These are phyloP conservation scores for Tragelaphus buxtoni DNA, from an alignment of 2,113 vertebrate species.

Conservation along the genomic window DNA sequence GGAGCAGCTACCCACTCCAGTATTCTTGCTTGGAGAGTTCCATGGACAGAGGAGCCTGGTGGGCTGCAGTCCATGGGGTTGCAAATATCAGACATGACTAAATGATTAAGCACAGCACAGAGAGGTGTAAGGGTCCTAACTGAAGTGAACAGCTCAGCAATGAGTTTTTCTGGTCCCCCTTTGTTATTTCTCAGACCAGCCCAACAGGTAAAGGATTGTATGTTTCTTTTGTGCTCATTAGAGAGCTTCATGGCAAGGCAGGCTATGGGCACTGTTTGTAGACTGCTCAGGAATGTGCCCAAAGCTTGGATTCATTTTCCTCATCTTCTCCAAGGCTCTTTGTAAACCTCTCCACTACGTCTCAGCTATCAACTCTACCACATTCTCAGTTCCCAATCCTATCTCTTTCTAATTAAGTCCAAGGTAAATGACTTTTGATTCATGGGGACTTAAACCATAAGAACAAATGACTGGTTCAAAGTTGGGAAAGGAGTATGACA, in stretches of 20 bases:
- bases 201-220: neutral
- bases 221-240: rapidly evolving
- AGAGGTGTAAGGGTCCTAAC: neutral
- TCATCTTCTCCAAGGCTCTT: neutral
- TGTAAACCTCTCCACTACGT: neutral
- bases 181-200: neutral
- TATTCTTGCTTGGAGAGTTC: neutral
- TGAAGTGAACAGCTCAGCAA: neutral
- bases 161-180: neutral
- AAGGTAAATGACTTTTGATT: neutral
- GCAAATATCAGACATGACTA: neutral
- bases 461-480: neutral
- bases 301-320: neutral
- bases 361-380: neutral
- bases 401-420: neutral
- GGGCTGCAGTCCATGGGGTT: neutral
- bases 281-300: neutral
- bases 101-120: neutral
- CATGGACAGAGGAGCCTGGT: neutral
- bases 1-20: neutral
- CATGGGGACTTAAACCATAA: neutral
- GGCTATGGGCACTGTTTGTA: neutral
- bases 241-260: neutral
- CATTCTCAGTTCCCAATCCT: neutral
- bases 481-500: neutral